These are phyloP conservation scores for Tipula unca DNA, from an alignment of 2,888 invertebrate species.

Conservation along the genomic window DNA sequence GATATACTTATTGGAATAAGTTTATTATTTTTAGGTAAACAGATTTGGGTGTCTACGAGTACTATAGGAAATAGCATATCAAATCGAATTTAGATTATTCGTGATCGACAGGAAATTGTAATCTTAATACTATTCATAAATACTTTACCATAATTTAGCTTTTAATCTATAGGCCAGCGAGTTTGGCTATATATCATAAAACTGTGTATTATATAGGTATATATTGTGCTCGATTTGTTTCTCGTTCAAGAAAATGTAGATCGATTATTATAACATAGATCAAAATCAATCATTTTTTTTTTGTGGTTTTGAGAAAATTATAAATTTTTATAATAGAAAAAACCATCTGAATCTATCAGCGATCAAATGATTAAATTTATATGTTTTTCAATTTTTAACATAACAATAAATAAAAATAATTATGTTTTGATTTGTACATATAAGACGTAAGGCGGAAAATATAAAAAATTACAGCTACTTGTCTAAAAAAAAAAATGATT, in stretches of 20 bases:
- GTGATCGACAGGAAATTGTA: too few relatives aligned
- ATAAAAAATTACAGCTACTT: not conserved
- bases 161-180: too few relatives aligned
- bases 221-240: too few relatives aligned
- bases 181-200: too few relatives aligned
- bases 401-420: not conserved
- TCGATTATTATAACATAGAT: not conserved
- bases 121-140: too few relatives aligned
- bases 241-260: not conserved
- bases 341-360: not conserved
- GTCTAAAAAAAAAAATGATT: not conserved
- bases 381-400: not conserved
- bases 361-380: not conserved
- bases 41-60: too few relatives aligned
- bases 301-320: not conserved
- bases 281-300: not conserved
- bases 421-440: not conserved
- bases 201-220: too few relatives aligned
- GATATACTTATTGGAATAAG: too few relatives aligned
- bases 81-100: too few relatives aligned
- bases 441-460: not conserved
- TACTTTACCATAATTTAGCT: too few relatives aligned
- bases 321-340: not conserved
- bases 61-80: too few relatives aligned
- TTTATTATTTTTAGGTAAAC: too few relatives aligned